phyloP scores from a whole-genome alignment of 2,113 vertebrate species.

The Pseudopipra pipra region DNA sequence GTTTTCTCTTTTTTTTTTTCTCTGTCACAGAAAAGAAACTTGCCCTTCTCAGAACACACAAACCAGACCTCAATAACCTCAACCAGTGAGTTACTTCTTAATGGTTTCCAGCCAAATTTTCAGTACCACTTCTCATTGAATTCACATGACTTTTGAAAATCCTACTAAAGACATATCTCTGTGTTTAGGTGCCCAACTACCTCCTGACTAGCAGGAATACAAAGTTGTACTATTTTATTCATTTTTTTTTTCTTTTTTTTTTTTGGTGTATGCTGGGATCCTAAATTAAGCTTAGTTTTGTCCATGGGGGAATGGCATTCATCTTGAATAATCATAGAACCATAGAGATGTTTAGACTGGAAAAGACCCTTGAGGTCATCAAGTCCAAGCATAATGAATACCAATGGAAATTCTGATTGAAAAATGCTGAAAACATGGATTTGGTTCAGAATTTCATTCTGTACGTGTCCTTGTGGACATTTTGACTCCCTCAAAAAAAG shows the following conservation, averaged over 20 bases:
- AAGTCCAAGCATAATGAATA: not conserved
- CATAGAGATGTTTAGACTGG: not conserved
- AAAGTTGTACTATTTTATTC: not conserved
- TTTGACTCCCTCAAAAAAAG: not conserved
- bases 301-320: not conserved
- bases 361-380: not conserved
- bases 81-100: not conserved
- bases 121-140: not conserved
- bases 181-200: not conserved
- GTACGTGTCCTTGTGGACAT: not conserved
- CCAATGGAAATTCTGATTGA: not conserved
- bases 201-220: not conserved
- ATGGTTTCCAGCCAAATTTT: not conserved
- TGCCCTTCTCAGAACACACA: not conserved
- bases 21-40: not conserved
- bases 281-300: not conserved
- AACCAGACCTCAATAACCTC: not conserved
- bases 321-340: not conserved
- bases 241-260: not conserved
- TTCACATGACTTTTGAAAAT: not conserved
- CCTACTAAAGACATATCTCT: rapidly evolving
- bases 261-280: not conserved
- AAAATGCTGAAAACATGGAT: not conserved
- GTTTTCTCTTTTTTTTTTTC: not conserved
- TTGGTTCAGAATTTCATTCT: not conserved